Evolutionary conservation across 2,797 vertebrate genomes (phyloP), one percentile per base, ranked within the genome.

Genomic region (Parambassis ranga): DNA sequence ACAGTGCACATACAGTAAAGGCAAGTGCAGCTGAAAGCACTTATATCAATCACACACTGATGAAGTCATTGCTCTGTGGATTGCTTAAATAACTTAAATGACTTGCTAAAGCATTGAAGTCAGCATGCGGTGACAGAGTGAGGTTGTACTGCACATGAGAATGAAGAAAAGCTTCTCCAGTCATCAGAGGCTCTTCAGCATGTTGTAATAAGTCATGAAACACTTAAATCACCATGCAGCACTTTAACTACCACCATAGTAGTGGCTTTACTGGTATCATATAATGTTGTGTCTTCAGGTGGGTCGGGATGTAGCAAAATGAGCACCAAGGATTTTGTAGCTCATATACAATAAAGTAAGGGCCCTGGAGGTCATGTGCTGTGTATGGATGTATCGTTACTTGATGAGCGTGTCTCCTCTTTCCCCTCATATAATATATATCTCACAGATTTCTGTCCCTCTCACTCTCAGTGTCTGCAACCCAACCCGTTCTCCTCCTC

Each of bases 21-120:
- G 22, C 51, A 42, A 60, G 32, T 31, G 28, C 75, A 76, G 58
- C 80, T 83, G 72, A 81, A 82, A 86, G 65, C 76, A 82, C 62
- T 80, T 75, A 66, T 10, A 61, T 55, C 55, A 68, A 55, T 73
- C 46, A 27, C 27, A 63, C 11, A 4, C 27, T 61, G 53, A 41
- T 77, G 69, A 77, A 70, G 70, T 78, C 69, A 80, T 36, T 42
- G 30, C 62, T 70, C 37, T 28, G 24, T 15, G 31, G 32, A 52
- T 62, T 52, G 36, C 28, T 56, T 47, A 58, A 74, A 71, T 58
- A 37, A 50, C 58, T 42, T 28, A 43, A 72, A 60, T 65, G 39
- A 77, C 46, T 59, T 44, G 28, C 19, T 55, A 73, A 59, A 19
- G 31, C 50, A 48, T 1, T 55, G 51, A 76, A 65, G 39, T 48